These are phyloP conservation scores for Nasonia oneida DNA, from an alignment of 2,888 invertebrate genomes.

Conservation along the genomic window DNA sequence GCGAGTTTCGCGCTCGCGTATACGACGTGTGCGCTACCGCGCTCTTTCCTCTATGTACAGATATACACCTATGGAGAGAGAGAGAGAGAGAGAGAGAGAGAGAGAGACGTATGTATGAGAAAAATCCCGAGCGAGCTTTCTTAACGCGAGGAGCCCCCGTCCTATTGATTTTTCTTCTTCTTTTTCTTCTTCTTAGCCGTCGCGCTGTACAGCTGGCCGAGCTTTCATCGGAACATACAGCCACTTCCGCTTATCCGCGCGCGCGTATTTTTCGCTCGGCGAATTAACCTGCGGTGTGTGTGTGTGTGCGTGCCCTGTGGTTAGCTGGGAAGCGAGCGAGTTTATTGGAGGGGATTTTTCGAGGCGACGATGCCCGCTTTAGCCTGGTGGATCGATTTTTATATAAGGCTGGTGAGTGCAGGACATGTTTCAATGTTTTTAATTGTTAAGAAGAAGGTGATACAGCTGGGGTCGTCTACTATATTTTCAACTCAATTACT, in stretches of 20 bases:
- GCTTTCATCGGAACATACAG: slow-evolving; percentile 38
- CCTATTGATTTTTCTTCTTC: slow-evolving; percentile 56
- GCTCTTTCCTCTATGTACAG: background rate
- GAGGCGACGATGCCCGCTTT: background rate
- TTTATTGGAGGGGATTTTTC: background rate
- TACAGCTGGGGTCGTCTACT: too few relatives aligned
- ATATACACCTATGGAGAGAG: background rate
- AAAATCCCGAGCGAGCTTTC: slow-evolving; percentile 48
- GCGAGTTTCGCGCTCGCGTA: slow-evolving; percentile 20
- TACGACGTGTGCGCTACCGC: slow-evolving; percentile 30
- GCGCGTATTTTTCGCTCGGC: background rate
- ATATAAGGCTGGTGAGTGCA: too few relatives aligned
- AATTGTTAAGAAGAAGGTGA: too few relatives aligned
- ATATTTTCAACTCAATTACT: too few relatives aligned
- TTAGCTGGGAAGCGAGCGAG: background rate
- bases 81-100: background rate
- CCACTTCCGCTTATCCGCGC: slow-evolving; percentile 44
- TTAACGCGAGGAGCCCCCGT: slow-evolving; percentile 18
- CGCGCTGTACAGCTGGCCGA: background rate
- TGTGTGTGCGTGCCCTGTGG: background rate
- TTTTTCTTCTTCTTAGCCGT: background rate
- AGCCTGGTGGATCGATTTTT: background rate
- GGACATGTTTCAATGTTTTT: too few relatives aligned
- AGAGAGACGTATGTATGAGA: background rate
- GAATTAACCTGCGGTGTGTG: background rate